phyloP scores from a whole-genome alignment of 2,797 vertebrate genomes.

The Benthosema pterotum region DNA sequence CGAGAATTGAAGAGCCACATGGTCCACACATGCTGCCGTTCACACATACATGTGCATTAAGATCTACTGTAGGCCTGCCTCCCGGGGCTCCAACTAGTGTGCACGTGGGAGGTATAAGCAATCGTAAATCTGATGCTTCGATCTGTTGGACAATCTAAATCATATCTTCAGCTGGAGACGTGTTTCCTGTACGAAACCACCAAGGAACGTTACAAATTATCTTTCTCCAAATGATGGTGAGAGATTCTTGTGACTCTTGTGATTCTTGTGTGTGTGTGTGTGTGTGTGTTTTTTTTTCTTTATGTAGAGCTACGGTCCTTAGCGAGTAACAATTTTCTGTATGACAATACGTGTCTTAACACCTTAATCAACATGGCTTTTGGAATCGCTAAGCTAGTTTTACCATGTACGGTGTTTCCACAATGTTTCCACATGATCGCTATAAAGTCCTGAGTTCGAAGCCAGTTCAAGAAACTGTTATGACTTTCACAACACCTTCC shows the following conservation, averaged over 20 bases:
- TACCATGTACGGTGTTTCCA: too few relatives aligned
- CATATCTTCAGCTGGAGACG: slow-evolving; percentile 51
- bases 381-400: too few relatives aligned
- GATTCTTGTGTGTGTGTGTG: too few relatives aligned
- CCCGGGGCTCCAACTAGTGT: background rate
- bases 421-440: too few relatives aligned
- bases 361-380: too few relatives aligned
- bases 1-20: slow-evolving; percentile 41
- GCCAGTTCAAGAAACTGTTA: too few relatives aligned
- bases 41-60: slow-evolving; percentile 27
- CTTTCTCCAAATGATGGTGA: slow-evolving; percentile 10
- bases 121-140: slow-evolving; percentile 62
- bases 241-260: background rate
- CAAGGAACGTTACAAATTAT: slow-evolving; percentile 15
- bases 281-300: too few relatives aligned
- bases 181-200: slow-evolving; percentile 21
- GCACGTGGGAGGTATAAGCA: slow-evolving; percentile 7
- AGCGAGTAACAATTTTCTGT: too few relatives aligned
- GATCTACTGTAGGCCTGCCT: slow-evolving; percentile 26
- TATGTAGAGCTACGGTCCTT: too few relatives aligned
- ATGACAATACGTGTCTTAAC: too few relatives aligned
- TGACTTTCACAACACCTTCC: too few relatives aligned
- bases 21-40: slow-evolving; percentile 30
- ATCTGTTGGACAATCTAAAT: slow-evolving; percentile 43
- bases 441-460: too few relatives aligned